A percentile compares a stretch with the other conserved stretches of the same genome.
phyloP scores from a whole-genome alignment of 2,797 vertebrate genomes.

The Semaprochilodus insignis region DNA sequence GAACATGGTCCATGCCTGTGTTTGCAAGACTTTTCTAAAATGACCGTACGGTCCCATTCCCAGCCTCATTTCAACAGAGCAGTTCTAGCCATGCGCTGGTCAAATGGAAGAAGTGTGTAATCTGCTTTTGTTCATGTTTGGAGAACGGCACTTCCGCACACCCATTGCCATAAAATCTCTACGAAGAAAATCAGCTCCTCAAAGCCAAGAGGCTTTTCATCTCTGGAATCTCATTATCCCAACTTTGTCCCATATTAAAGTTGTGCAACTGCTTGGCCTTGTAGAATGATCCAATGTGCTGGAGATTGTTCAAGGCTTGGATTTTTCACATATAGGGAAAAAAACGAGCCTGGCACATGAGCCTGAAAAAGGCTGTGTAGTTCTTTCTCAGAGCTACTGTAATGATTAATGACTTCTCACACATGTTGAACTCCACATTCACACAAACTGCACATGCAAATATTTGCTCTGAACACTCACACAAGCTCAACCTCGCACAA shows the following conservation, averaged over 20 bases:
- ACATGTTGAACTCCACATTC: conserved; percentile 46
- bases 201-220: conserved; percentile 59
- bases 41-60: conserved; percentile 13
- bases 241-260: conserved; percentile 53
- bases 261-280: conserved; percentile 61
- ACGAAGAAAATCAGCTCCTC: conserved; percentile 43
- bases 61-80: conserved; percentile 7
- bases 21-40: conserved; percentile 31
- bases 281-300: conserved; percentile 50
- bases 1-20: conserved; percentile 5
- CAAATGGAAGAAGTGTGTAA: conserved; percentile 46
- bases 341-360: conserved; percentile 50
- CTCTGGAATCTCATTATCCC: conserved; percentile 55
- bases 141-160: conserved; percentile 51
- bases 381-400: conserved; percentile 55
- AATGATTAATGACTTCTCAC: conserved; percentile 51
- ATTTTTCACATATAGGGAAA: conserved; percentile 48
- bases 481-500: conserved; percentile 1
- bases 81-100: conserved; percentile 33
- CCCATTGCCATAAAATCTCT: conserved; percentile 47
- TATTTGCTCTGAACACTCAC: conserved; percentile 18
- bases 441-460: conserved; percentile 16
- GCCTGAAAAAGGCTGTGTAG: conserved; percentile 43
- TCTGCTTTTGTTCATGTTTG: conserved; percentile 56
- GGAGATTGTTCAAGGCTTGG: conserved; percentile 54